Evolutionary conservation across 2,888 invertebrate genomes (phyloP).

Genomic region (Drosophila prolongata): DNA sequence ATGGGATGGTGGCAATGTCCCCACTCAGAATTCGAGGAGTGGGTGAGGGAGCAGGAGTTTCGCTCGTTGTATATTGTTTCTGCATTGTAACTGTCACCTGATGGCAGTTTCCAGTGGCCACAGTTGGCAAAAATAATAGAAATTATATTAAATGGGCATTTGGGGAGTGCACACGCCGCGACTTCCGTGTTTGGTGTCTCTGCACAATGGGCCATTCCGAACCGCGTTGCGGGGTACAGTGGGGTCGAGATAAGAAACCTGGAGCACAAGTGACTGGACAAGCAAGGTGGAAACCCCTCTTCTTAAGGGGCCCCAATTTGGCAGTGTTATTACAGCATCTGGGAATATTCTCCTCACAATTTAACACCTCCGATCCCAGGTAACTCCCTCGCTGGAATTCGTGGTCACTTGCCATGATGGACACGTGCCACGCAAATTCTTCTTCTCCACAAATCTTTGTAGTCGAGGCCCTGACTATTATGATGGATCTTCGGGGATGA

Average conservation of each 20-base stretch:
- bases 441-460: slow-evolving; percentile 44
- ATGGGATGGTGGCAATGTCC: slow-evolving; percentile 60
- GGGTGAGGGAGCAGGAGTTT: slow-evolving; percentile 22
- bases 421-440: slow-evolving; percentile 74
- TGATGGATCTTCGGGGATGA: slow-evolving; percentile 76
- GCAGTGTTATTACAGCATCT: slow-evolving; percentile 61
- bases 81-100: slow-evolving; percentile 76
- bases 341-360: slow-evolving; percentile 41
- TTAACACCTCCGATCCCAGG: slow-evolving; percentile 46
- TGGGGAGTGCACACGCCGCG: slow-evolving; percentile 67
- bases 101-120: slow-evolving; percentile 67
- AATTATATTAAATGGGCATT: slow-evolving; percentile 78
- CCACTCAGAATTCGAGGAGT: slow-evolving; percentile 52
- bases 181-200: slow-evolving; percentile 70
- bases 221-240: slow-evolving; percentile 5
- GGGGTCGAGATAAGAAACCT: slow-evolving; percentile 7
- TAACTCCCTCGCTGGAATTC: slow-evolving; percentile 48
- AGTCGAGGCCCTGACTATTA: slow-evolving; percentile 34
- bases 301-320: slow-evolving; percentile 57
- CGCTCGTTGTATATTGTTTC: slow-evolving; percentile 70
- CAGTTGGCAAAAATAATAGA: slow-evolving; percentile 74
- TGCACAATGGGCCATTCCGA: slow-evolving; percentile 70
- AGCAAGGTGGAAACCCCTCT: slow-evolving; percentile 54
- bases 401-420: slow-evolving; percentile 58
- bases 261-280: slow-evolving; percentile 33